Evolutionary conservation across 2,888 invertebrate genomes (phyloP), one percentile per base, ranked within the genome.

Genomic region (Hipparchia sbordonii): DNA sequence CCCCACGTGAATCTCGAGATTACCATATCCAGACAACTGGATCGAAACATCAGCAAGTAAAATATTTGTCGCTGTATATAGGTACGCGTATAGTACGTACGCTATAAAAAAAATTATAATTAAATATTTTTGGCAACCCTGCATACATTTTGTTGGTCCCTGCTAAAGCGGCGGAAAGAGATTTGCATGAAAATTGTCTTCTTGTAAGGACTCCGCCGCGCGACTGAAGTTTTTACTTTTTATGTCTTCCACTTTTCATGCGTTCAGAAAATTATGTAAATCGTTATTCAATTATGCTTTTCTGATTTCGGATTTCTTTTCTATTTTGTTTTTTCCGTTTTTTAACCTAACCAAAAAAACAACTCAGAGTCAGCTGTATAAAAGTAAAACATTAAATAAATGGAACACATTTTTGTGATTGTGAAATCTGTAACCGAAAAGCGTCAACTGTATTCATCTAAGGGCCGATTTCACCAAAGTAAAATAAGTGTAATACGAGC

Each of bases 181-280:
- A 91, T 92, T 92, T 87, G 87, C 90, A 92, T 92, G 89, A 90
- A 39, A 92, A 90, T 89, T 89, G 87, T 89, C 91, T 91, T 89
- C 90, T 89, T 90, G 84, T 85, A 85, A 87, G 86, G 87, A 84
- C 84, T 84, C 68, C 74, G 72, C 62, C 72, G 71, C 71, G 69
- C 69, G 75, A 70, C 68, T 72, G 63, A 72, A 71, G 56, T 72
- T 74, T 76, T 74, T 73, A 72, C 59, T 72, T 74, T 76, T 74
- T 73, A 72, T 62, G 59, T 72, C 70, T 72, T 59, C 69, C 68
- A 71, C 71, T 75, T 73, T 74, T 74, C 70, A 74, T 62, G 68
- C 72, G 63, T 69, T 67, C 71, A 46, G 62, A 54, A 72, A 72
- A 74, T 76, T 76, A 76, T 76, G 74, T 69, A 74, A 76, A 76